Evolutionary conservation across 2,797 vertebrate species (phyloP).

Genomic region (Fistularia tabacaria): DNA sequence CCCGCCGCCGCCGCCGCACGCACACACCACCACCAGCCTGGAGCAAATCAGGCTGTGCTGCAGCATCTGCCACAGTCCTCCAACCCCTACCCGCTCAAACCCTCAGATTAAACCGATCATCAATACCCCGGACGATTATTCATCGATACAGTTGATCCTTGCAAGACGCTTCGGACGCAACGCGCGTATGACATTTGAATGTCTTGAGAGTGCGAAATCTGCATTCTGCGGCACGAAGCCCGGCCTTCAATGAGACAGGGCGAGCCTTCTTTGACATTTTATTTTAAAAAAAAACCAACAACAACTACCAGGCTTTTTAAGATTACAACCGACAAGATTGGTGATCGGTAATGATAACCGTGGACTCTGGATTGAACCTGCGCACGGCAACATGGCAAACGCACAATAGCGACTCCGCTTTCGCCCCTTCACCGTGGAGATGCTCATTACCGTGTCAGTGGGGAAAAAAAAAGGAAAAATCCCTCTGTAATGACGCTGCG

Average conservation of each 20-base stretch:
- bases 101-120: background rate
- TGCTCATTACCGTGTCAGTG: slow-evolving; percentile 57
- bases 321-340: background rate
- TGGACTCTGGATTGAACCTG: background rate
- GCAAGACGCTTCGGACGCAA: too few relatives aligned
- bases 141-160: too few relatives aligned
- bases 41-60: slow-evolving; percentile 52
- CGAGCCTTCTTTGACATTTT: slow-evolving; percentile 6
- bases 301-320: too few relatives aligned
- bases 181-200: too few relatives aligned
- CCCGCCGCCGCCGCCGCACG: background rate
- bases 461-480: too few relatives aligned
- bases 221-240: slow-evolving; percentile 42
- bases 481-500: slow-evolving; percentile 65
- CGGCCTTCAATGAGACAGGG: slow-evolving; percentile 44
- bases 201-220: background rate
- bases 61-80: slow-evolving; percentile 55
- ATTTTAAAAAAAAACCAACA: background rate
- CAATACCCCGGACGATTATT: background rate
- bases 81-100: slow-evolving; percentile 7
- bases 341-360: background rate
- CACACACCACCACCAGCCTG: slow-evolving; percentile 7
- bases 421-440: slow-evolving; percentile 27
- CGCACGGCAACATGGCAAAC: background rate
- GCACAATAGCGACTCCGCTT: slow-evolving; percentile 4